A percentile compares a stretch with the other conserved stretches of the same genome.
These are phyloP conservation scores for Cephus runcator DNA, from an alignment of 2,888 invertebrate species.

Conservation along the genomic window DNA sequence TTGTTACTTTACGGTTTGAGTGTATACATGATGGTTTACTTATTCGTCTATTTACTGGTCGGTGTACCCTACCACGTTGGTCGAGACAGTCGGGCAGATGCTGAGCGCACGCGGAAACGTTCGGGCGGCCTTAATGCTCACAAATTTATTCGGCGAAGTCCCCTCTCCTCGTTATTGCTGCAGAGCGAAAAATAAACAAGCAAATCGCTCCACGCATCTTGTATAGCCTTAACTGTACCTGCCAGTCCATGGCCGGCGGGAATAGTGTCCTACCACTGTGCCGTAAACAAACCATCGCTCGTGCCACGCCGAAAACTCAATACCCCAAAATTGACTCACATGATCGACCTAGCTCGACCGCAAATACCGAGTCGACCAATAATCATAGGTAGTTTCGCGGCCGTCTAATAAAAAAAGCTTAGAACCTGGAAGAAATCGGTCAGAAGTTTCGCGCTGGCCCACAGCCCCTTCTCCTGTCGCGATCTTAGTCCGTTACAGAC, in stretches of 20 bases:
- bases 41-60: too few species aligned
- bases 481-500: constrained; percentile 24
- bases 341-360: not conserved
- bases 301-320: not conserved
- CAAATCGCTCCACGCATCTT: constrained; percentile 2
- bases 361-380: not conserved
- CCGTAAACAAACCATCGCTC: not conserved
- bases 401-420: not conserved
- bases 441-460: not conserved
- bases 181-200: not conserved
- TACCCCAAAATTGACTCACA: not conserved
- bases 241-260: not conserved
- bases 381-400: not conserved
- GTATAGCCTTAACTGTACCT: constrained; percentile 2
- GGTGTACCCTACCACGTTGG: not conserved
- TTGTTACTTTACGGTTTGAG: too few species aligned
- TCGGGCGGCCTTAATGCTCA: not conserved
- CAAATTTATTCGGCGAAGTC: constrained; percentile 1
- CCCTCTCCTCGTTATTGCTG: not conserved
- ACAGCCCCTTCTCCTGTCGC: constrained; percentile 2
- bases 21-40: too few species aligned
- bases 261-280: not conserved
- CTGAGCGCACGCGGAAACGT: constrained; percentile 3
- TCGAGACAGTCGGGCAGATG: not conserved
- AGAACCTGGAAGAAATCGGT: not conserved